Evolutionary conservation across 2,797 vertebrate species (phyloP).

Genomic region (Limnodromus scolopaceus): DNA sequence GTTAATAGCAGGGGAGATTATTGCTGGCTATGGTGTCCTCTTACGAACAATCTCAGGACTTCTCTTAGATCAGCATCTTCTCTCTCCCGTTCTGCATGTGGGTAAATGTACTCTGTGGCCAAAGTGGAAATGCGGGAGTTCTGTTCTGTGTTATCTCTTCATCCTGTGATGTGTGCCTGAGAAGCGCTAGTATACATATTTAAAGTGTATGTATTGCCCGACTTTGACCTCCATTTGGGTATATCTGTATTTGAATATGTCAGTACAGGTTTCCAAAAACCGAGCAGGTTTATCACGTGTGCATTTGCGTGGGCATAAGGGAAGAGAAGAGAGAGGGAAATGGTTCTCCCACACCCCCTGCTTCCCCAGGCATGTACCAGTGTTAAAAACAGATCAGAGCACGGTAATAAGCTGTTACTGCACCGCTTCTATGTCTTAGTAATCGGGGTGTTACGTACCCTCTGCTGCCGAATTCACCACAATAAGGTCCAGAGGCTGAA

Average conservation of each 20-base stretch:
- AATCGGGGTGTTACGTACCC: neutral
- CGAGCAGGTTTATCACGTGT: neutral
- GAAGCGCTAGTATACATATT: too few relatives aligned
- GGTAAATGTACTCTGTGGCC: rapidly evolving
- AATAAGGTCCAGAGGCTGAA: neutral
- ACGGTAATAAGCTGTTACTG: neutral
- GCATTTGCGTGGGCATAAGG: neutral
- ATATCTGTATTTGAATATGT: neutral
- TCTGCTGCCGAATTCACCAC: neutral
- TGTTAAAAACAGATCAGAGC: neutral
- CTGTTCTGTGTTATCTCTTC: neutral
- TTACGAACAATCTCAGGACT: neutral
- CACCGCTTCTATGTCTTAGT: neutral
- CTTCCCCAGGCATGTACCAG: neutral
- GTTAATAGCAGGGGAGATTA: neutral
- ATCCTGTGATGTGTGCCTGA: neutral
- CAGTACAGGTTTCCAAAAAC: neutral
- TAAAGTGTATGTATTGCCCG: neutral
- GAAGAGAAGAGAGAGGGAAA: neutral
- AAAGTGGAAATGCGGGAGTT: neutral
- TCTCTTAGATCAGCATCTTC: neutral
- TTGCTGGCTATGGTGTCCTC: neutral
- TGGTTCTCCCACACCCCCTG: rapidly evolving
- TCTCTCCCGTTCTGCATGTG: neutral
- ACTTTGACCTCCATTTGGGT: rapidly evolving